A percentile compares a stretch with the other conserved stretches of the same genome.
These are phyloP conservation scores for Acleris emargana DNA, from an alignment of 2,888 invertebrate species.

Conservation along the genomic window DNA sequence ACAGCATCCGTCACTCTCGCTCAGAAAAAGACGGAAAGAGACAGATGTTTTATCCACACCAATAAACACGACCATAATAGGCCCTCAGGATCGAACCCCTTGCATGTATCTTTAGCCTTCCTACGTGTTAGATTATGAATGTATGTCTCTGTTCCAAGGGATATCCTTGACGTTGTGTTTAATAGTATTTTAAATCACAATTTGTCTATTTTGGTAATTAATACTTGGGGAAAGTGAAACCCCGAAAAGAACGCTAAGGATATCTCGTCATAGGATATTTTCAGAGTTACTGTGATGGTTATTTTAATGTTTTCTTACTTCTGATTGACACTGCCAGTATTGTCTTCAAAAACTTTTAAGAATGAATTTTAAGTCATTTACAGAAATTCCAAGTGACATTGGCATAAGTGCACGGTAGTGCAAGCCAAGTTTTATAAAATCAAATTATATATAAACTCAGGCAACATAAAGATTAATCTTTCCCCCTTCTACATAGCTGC, in stretches of 20 bases:
- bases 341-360: not conserved
- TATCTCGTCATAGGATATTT: slow-evolving; percentile 19
- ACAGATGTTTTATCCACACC: too few species aligned
- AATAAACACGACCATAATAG: too few species aligned
- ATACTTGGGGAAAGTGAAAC: too few species aligned
- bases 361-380: too few species aligned
- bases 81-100: slow-evolving; percentile 4
- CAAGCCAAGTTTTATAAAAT: not conserved
- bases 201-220: too few species aligned
- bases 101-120: slow-evolving; percentile 29
- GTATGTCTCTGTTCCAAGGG: slow-evolving; percentile 29
- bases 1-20: too few species aligned
- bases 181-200: too few species aligned
- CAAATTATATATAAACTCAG: not conserved
- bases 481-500: slow-evolving; percentile 2
- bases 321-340: slow-evolving; percentile 7
- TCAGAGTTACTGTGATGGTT: slow-evolving; percentile 7
- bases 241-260: slow-evolving; percentile 4
- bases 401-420: not conserved
- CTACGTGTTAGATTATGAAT: slow-evolving; percentile 29
- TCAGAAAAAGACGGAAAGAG: too few species aligned
- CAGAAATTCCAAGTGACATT: too few species aligned
- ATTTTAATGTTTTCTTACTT: slow-evolving; percentile 23
- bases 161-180: slow-evolving; percentile 12
- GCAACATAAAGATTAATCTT: slow-evolving; percentile 2